Conservation (phyloP, 2,113 vertebrate genomes). For the Paralichthys olivaceus region DNA sequence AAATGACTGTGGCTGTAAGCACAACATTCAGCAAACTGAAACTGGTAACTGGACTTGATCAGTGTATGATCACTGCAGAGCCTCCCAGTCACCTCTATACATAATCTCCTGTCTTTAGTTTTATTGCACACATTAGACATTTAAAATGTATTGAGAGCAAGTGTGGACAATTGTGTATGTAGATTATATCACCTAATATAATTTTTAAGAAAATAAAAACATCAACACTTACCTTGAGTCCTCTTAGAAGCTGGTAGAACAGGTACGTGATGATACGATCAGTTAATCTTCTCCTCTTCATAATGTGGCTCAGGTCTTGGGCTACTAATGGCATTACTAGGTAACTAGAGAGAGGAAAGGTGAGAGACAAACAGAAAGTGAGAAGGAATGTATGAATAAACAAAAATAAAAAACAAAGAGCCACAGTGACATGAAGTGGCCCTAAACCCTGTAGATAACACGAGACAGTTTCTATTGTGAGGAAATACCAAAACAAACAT, state of each 20-base stretch:
- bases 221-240: constrained; percentile 79
- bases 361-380: background rate
- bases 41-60: too few relatives aligned
- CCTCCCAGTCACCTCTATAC: too few relatives aligned
- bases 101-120: too few relatives aligned
- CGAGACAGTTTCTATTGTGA: constrained; percentile 1
- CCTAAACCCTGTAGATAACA: background rate
- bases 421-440: background rate
- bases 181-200: background rate
- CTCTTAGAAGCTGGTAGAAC: constrained; percentile 85
- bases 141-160: background rate
- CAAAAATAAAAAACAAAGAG: background rate
- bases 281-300: constrained; percentile 81
- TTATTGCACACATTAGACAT: too few relatives aligned
- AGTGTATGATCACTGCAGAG: too few relatives aligned
- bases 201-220: background rate
- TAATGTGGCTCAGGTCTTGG: constrained; percentile 83
- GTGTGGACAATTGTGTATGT: background rate
- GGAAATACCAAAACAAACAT: constrained; percentile 34
- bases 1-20: too few relatives aligned
- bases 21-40: too few relatives aligned
- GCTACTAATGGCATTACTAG: constrained; percentile 87
- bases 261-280: constrained; percentile 80
- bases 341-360: constrained; percentile 72
- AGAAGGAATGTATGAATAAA: background rate